Conservation (phyloP, 1,140 invertebrate species). For the Venustaconcha ellipsiformis region DNA sequence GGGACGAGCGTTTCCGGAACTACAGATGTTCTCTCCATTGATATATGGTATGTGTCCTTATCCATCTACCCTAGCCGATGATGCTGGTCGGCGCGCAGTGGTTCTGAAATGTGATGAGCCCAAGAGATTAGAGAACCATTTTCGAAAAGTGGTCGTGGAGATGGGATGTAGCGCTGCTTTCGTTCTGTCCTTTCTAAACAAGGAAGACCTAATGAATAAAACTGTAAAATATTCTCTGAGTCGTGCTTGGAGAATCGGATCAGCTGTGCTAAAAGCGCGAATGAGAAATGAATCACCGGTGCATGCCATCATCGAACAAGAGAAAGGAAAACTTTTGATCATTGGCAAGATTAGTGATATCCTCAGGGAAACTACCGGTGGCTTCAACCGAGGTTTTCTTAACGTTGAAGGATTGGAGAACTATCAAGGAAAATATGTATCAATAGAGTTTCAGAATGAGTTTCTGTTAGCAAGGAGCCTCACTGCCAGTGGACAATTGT, state of each 20-base stretch:
- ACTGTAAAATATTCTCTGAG: conserved; percentile 47
- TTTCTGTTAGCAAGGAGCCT: conserved; percentile 48
- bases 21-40: conserved; percentile 60
- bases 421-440: conserved; percentile 26
- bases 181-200: conserved; percentile 34
- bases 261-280: conserved; percentile 50
- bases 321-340: conserved; percentile 34
- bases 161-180: conserved; percentile 56
- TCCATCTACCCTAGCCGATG: conserved; percentile 49
- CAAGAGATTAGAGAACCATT: conserved; percentile 56
- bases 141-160: conserved; percentile 47
- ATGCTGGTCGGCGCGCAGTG: conserved; percentile 47
- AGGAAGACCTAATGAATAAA: conserved; percentile 35
- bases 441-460: conserved; percentile 64
- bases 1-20: conserved; percentile 64
- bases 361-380: conserved; percentile 50
- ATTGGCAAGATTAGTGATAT: conserved; percentile 58
- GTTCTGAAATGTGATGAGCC: conserved; percentile 38
- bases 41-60: conserved; percentile 51
- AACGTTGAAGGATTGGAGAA: conserved; percentile 46
- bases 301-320: conserved; percentile 39
- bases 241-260: conserved; percentile 55
- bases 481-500: background rate
- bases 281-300: conserved; percentile 43
- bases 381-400: conserved; percentile 55